phyloP scores from a whole-genome alignment of 2,888 invertebrate species.

The Tribolium freemani region DNA sequence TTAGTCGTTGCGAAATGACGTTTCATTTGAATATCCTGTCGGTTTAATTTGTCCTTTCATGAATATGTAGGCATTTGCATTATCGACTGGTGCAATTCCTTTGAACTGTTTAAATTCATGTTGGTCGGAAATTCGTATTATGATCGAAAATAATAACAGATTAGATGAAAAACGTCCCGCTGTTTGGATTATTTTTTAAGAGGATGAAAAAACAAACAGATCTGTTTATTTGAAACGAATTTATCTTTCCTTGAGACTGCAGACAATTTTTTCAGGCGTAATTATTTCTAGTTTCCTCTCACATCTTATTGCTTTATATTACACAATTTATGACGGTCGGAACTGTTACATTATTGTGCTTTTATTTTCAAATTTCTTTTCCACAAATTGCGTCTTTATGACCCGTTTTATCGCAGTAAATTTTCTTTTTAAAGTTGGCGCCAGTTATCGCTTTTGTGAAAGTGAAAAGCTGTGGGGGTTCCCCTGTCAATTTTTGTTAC shows the following conservation, averaged over 20 bases:
- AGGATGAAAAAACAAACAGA: slow-evolving; percentile 1
- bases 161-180: background rate
- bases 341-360: background rate
- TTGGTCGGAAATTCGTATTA: background rate
- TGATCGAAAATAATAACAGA: background rate
- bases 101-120: background rate
- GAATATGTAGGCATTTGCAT: slow-evolving; percentile 4
- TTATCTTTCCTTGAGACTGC: slow-evolving; percentile 6
- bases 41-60: background rate
- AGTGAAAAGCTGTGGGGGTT: background rate
- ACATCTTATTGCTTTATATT: background rate
- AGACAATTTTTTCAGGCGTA: slow-evolving; percentile 3
- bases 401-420: background rate
- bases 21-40: background rate
- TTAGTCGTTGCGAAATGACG: background rate
- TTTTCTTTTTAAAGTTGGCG: background rate
- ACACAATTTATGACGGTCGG: background rate
- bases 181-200: slow-evolving; percentile 5
- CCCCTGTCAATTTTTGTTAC: background rate
- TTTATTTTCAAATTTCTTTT: slow-evolving; percentile 12
- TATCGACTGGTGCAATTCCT: background rate
- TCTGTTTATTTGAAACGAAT: slow-evolving; percentile 13
- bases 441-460: background rate
- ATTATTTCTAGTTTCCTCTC: background rate
- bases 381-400: slow-evolving; percentile 1